A percentile compares a stretch with the other conserved stretches of the same genome.
Evolutionary conservation across 2,113 vertebrate species (phyloP).

Genomic region (Daubentonia madagascariensis): DNA sequence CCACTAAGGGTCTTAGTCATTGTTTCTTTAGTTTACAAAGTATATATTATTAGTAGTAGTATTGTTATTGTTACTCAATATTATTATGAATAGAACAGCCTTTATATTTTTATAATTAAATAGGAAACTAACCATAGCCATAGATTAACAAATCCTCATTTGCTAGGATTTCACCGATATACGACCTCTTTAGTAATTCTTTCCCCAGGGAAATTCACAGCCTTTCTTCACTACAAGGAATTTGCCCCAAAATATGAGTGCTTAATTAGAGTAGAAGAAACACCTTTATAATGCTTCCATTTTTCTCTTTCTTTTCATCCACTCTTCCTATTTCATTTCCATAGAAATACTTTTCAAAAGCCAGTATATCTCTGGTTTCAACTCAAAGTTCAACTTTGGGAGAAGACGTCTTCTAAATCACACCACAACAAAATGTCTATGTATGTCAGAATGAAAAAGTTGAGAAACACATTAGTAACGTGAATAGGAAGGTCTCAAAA

Average conservation of each 20-base stretch:
- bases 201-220: not conserved
- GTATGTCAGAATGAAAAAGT: not conserved
- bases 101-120: slow-evolving; percentile 12
- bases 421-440: not conserved
- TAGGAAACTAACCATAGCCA: not conserved
- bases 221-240: not conserved
- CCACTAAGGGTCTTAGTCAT: not conserved
- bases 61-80: not conserved
- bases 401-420: not conserved
- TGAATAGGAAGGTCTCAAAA: not conserved
- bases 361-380: slow-evolving; percentile 7
- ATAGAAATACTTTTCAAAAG: not conserved
- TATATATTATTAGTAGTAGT: not conserved
- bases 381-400: not conserved
- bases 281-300: not conserved
- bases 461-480: not conserved
- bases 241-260: not conserved
- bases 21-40: slow-evolving; percentile 10
- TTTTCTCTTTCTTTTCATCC: slow-evolving; percentile 1
- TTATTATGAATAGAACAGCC: not conserved
- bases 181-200: not conserved
- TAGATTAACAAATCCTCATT: not conserved
- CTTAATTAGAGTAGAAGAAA: not conserved
- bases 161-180: not conserved
- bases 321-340: not conserved